phyloP scores from a whole-genome alignment of 2,888 invertebrate genomes.

The Tenthredo distinguenda region DNA sequence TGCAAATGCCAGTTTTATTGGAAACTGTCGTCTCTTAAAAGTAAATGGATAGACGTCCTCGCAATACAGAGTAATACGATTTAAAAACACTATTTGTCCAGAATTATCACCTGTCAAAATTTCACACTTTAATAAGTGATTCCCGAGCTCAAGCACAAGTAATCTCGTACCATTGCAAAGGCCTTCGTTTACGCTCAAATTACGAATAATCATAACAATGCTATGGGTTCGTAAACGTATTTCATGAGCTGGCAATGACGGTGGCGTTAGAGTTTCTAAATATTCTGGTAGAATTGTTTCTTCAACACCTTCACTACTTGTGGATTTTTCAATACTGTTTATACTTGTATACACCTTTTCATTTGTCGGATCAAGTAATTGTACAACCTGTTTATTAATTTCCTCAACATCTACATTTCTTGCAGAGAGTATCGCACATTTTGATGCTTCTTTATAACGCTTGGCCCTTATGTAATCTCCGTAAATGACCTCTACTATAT shows the following conservation, averaged over 20 bases:
- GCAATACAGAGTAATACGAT: slow-evolving; percentile 37
- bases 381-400: slow-evolving; percentile 39
- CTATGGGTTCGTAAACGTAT: slow-evolving; percentile 34
- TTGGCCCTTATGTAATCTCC: neutral
- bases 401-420: slow-evolving; percentile 46
- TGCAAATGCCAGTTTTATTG: slow-evolving; percentile 54
- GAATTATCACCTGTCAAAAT: slow-evolving; percentile 27
- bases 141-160: slow-evolving; percentile 30
- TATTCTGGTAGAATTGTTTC: slow-evolving; percentile 45
- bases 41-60: slow-evolving; percentile 49
- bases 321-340: slow-evolving; percentile 32
- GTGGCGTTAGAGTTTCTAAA: slow-evolving; percentile 30
- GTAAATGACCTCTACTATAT: slow-evolving; percentile 7
- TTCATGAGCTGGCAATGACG: slow-evolving; percentile 47
- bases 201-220: slow-evolving; percentile 51
- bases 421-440: slow-evolving; percentile 49
- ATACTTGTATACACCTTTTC: slow-evolving; percentile 48
- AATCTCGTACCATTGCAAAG: slow-evolving; percentile 50
- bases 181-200: slow-evolving; percentile 50
- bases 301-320: neutral
- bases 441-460: slow-evolving; percentile 30
- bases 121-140: slow-evolving; percentile 32
- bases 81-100: slow-evolving; percentile 9
- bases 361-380: neutral
- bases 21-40: slow-evolving; percentile 55